A percentile compares a stretch with the other conserved stretches of the same genome.
phyloP scores from a whole-genome alignment of 2,113 vertebrate genomes.

The Trachemys scripta region DNA sequence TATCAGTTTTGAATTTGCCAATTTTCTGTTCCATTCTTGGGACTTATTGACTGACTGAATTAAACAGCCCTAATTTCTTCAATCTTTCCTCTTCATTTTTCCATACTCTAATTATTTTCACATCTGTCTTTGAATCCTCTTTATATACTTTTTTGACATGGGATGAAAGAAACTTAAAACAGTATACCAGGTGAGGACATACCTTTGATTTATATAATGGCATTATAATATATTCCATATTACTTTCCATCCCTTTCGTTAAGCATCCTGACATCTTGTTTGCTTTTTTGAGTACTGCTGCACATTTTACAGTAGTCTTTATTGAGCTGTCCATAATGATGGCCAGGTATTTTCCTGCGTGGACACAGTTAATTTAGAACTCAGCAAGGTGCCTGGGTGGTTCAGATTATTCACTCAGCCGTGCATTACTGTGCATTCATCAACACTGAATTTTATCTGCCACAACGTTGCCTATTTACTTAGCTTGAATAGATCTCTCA shows the following conservation, averaged over 20 bases:
- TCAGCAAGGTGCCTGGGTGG: fast-evolving
- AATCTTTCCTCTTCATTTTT: not conserved
- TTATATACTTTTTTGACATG: not conserved
- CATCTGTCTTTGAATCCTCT: not conserved
- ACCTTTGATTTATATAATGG: not conserved
- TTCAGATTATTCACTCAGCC: fast-evolving
- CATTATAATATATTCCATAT: not conserved
- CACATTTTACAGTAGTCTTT: not conserved
- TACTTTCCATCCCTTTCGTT: not conserved
- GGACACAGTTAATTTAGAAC: not conserved
- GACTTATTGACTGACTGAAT: not conserved
- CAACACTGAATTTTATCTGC: not conserved
- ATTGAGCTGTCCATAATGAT: not conserved
- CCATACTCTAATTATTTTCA: not conserved
- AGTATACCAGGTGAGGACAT: not conserved
- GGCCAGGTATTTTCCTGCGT: not conserved
- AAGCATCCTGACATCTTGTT: not conserved
- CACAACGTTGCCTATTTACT: not conserved
- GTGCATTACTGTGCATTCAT: not conserved
- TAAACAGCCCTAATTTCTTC: not conserved
- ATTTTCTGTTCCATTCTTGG: not conserved
- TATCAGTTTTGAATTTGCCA: not conserved
- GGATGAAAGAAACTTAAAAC: not conserved
- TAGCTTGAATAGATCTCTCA: conserved; percentile 14
- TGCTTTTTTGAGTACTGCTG: not conserved